phyloP scores from a whole-genome alignment of 2,113 vertebrate species.

The Chunga burmeisteri region DNA sequence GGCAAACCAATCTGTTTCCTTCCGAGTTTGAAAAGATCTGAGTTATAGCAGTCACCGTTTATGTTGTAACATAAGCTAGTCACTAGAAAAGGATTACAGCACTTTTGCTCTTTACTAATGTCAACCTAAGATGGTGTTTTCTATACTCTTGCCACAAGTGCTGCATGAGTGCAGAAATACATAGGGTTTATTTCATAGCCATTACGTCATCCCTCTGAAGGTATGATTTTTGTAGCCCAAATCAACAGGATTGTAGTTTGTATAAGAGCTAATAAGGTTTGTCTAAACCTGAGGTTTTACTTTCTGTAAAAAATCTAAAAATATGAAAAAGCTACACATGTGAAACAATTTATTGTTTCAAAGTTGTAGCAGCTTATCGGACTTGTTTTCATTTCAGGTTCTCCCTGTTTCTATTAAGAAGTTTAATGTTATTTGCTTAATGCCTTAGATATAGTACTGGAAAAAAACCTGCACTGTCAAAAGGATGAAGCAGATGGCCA shows the following conservation, averaged over 20 bases:
- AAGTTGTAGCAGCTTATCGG: neutral
- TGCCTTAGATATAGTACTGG: neutral
- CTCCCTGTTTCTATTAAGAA: neutral
- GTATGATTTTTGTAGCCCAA: neutral
- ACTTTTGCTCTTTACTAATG: neutral
- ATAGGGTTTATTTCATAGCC: neutral
- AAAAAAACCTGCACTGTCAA: neutral
- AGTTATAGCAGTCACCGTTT: neutral
- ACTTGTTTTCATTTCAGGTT: neutral
- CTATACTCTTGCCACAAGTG: neutral
- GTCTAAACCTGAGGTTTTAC: neutral
- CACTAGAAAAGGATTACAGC: neutral
- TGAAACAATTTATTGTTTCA: neutral
- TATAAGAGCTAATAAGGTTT: neutral
- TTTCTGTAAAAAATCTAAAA: neutral
- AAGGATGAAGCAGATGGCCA: neutral
- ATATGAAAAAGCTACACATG: neutral
- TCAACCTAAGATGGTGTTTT: neutral
- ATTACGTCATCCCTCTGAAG: neutral
- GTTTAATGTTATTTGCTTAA: neutral
- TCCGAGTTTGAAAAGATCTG: neutral
- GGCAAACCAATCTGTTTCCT: neutral
- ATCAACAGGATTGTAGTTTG: neutral
- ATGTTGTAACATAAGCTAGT: neutral
- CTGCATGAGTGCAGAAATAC: neutral